Evolutionary conservation across 2,888 invertebrate species (phyloP).

Genomic region (Stegana nigrithorax): DNA sequence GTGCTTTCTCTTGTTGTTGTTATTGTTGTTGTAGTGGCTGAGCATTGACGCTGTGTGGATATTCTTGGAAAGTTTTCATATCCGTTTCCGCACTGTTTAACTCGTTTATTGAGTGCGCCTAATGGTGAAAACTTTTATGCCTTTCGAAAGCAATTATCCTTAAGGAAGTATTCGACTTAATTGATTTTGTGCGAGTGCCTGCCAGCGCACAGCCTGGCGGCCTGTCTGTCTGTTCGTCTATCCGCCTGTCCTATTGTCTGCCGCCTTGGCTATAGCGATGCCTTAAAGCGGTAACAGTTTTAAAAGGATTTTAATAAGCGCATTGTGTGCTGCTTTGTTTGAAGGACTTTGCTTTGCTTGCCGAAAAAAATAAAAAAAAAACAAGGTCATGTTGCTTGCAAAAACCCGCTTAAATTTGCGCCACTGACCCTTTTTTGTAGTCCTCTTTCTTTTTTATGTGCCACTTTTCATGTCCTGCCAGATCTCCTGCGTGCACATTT

Average conservation of each 20-base stretch:
- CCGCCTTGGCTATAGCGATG: no score
- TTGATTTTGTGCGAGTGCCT: conserved; percentile 42
- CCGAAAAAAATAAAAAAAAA: no score
- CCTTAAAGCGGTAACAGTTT: conserved; percentile 44
- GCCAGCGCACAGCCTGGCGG: conserved; percentile 4
- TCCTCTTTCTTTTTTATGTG: conserved; percentile 23
- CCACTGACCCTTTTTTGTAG: conserved; percentile 9
- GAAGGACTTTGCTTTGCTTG: background rate
- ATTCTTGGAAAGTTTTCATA: conserved; percentile 9
- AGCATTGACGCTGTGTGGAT: conserved; percentile 4
- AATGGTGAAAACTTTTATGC: conserved; percentile 49
- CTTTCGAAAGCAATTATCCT: conserved; percentile 56
- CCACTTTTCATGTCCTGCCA: conserved; percentile 37
- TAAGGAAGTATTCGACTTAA: conserved; percentile 55
- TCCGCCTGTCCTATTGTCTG: no score
- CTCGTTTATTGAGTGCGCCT: conserved; percentile 47
- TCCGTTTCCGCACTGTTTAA: conserved; percentile 46
- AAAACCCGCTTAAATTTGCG: conserved; percentile 11
- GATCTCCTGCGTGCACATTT: conserved; percentile 42
- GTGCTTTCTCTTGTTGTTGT: conserved; percentile 33
- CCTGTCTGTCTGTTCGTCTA: background rate
- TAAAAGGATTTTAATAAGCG: conserved; percentile 56
- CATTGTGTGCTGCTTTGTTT: conserved; percentile 40
- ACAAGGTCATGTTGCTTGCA: background rate
- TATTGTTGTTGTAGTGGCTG: conserved; percentile 31